Base-by-base conservation (phyloP, 2,113 vertebrate genomes). In the Barbus barbus region DNA sequence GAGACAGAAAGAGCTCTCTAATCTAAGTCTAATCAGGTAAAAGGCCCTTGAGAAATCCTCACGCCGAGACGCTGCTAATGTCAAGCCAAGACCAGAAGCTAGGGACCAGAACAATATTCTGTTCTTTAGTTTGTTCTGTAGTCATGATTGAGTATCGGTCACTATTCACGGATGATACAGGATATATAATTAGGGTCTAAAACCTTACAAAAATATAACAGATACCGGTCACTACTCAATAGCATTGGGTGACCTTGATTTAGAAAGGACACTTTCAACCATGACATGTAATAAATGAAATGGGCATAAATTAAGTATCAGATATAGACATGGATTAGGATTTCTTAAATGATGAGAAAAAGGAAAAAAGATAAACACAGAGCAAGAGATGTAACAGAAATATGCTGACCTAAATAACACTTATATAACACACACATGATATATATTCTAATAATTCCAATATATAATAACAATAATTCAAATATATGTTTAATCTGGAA, bases 21-120 rank as follows among this genome's bases (percentile, higher is more conserved):
- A 85, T 87, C 67, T 75, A 46, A 75, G 75, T 69, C 63, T 85
- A 85, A 87, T 84, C 79, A 87, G 79, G 79, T 85, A 87, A 85
- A 87, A 85, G 56, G 71, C 82, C 78, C 84, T 84, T 80, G 60
- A 86, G 85, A 82, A 84, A n/a, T 76, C 44, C 74, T 69, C 24
- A 38, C 58, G 46, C 77, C 81, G 63, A 77, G 61, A 36, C 20
- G 72, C 63, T 44, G 65, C 44, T 24, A 51, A 72, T 67, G 74
- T 61, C 65, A 71, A 36, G 51, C 82, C 22, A 20, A 7, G 56
- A 28, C 9, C 60, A 65, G 78, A 6, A 1, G n/a, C 22, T 12
- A 12, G 46, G 24, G 73, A 53, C 18, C 24, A 31, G 13, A 26
- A 28, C 1, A 5, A 44, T 28, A 60, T 46, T 16, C 3, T 5